Conservation (phyloP, 2,113 vertebrate genomes). For the Perca fluviatilis region DNA sequence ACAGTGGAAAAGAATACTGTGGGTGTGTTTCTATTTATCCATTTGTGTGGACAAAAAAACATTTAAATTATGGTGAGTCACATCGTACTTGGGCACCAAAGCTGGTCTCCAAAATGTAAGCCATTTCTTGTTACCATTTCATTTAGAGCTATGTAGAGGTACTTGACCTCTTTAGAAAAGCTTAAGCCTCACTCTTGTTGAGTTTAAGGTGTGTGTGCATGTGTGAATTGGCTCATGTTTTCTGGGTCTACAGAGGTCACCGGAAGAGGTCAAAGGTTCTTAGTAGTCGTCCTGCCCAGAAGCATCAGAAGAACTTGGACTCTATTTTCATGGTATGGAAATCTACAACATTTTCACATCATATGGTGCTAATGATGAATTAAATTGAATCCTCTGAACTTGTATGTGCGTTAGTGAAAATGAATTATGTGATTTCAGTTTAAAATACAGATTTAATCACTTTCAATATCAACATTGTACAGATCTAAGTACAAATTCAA, state of each 20-base stretch:
- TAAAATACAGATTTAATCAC: neutral
- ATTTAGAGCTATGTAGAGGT: too few species aligned
- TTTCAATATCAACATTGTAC: neutral
- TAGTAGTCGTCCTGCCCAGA: neutral
- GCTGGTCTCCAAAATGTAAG: too few species aligned
- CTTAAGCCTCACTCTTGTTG: too few species aligned
- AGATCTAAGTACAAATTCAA: neutral
- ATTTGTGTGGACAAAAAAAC: too few species aligned
- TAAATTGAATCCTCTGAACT: neutral
- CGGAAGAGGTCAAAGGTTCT: neutral
- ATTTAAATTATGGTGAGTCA: too few species aligned
- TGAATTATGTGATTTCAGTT: neutral
- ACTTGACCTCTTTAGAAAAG: too few species aligned
- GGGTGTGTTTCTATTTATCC: too few species aligned
- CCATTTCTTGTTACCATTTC: too few species aligned
- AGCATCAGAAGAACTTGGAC: constrained; percentile 12
- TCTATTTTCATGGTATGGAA: constrained; percentile 25
- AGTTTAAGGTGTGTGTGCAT: neutral
- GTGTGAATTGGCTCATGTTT: neutral
- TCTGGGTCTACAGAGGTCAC: neutral
- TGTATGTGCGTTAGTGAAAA: neutral
- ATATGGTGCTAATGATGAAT: neutral
- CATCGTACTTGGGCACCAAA: too few species aligned
- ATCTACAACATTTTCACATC: neutral
- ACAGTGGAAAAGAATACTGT: too few species aligned